Base-by-base conservation (phyloP, 37 sponge, comb jelly and placozoan species). In the Cladorhizidae sp. region DNA sequence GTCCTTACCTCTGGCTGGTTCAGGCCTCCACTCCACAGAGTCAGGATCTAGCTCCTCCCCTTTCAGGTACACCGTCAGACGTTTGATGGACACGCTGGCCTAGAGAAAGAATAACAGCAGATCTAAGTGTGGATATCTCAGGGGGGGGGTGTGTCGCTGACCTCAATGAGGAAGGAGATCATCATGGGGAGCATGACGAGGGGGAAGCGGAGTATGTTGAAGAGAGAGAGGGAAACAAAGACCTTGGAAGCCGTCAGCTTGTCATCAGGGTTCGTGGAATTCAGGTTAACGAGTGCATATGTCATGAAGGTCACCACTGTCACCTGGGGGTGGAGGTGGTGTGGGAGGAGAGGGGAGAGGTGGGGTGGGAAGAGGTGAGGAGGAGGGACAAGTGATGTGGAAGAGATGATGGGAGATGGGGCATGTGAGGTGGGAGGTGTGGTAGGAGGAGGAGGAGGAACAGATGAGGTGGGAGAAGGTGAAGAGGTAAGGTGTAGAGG, bases 161-260 rank as follows among this genome's bases (percentile, higher is more conserved):
- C 94, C 86, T 95, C 75, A 8, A 98, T 85, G 18, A 93, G 43
- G 38, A 64, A 79, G 21, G 95, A 87, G 33, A 98, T 90, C n/a
- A 98, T 57, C 63, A 83, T 69, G n/a, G 99, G 99, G 28, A 99
- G 77, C 95, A 96, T 92, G 40, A 81, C 45, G 26, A 99, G 87
- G 35, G 99, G 99, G 75, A 96, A 99, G 0, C 95, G 76, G 21
- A 99, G 81, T 39, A 99, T 87, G 87, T 96, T 96, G 90, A 99
- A 99, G 42, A 99, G 92, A 17, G 99, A 88, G 33, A 99, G 86
- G 29, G 95, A 86, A 26, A 99, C 99, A 88, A 99, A 99, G 1
- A 92, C 95, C 50, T 71, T 92, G 35, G 89, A 86, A 25, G 99
- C 80, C 15, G 98, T 94, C 28, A 95, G 83, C 23, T 70, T 18